Evolutionary conservation across 2,113 vertebrate genomes (phyloP), one percentile per base, ranked within the genome.

Genomic region (Eudyptes chrysolophus): DNA sequence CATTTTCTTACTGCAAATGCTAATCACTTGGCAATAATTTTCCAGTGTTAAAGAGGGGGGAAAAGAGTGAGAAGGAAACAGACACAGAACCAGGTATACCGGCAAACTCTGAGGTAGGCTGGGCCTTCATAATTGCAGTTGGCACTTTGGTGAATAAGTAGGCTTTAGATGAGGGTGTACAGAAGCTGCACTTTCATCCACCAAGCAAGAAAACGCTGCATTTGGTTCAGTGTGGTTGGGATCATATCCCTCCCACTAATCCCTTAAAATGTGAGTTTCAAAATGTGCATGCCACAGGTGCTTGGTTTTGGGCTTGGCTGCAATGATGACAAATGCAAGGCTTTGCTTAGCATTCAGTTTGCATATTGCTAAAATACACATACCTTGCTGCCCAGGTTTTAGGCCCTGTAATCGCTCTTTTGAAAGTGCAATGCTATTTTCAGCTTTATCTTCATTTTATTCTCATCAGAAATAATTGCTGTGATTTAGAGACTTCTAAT

Each of bases 381-480:
- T 1, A 72, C 78, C 82, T 96, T 6, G 0, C 82, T 96, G 87
- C 92, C 94, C 84, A 66, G 89, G 76, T 83, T 94, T 90, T 80
- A 81, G 87, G 82, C 62, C 89, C 51, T 44, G 17, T 52, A 92
- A 94, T 94, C 87, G 49, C 38, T 86, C 62, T 81, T 96, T 82
- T 69, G 36, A 83, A 96, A 95, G 78, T 85, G 46, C 61, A 89
- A 8, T 46, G 76, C 81, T 96, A 58, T 97, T 96, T 96, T 92
- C 95, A 94, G 92, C 78, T 93, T 93, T 93, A 94, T 94, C 84
- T 97, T 94, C 89, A 93, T 96, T 97, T 96, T 93, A 90, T 87
- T 92, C 93, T 94, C 87, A 96, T 94, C 2, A 11, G 81, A 93
- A 96, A 96, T 96, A 97, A 97, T 88, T 96, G 75, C 84, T 90